Conservation (phyloP, 2,888 invertebrate genomes). For the Macrophya annulata region DNA sequence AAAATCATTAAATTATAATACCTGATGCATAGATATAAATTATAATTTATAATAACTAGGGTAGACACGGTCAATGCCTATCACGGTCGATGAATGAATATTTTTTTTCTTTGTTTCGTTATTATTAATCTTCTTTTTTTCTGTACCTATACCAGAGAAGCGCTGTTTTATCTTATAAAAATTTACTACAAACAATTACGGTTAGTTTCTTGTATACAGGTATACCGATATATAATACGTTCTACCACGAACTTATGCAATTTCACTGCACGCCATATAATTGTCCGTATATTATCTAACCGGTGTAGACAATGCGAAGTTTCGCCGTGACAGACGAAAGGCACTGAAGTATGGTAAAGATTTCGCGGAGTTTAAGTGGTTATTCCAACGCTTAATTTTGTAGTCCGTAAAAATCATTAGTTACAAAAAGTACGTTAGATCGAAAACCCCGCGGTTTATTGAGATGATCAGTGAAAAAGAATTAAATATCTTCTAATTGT, state of each 20-base stretch:
- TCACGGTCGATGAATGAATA: conserved; percentile 46
- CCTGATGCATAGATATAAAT: not conserved
- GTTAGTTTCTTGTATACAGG: not conserved
- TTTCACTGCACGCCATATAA: conserved; percentile 41
- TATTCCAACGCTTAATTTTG: not conserved
- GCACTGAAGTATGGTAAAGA: not conserved
- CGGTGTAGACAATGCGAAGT: conserved; percentile 17
- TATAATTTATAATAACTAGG: conserved; percentile 45
- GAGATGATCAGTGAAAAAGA: too few relatives aligned
- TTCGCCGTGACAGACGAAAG: not conserved
- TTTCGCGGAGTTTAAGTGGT: not conserved
- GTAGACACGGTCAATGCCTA: conserved; percentile 49
- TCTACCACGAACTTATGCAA: conserved; percentile 41
- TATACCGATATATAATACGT: not conserved
- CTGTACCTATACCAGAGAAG: not conserved
- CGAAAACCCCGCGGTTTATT: not conserved
- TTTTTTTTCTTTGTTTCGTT: not conserved
- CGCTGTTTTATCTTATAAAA: conserved; percentile 18
- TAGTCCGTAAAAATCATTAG: not conserved
- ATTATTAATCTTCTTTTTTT: not conserved
- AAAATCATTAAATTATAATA: not conserved
- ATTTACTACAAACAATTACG: conserved; percentile 10
- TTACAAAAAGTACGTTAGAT: not conserved
- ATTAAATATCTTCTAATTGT: too few relatives aligned
- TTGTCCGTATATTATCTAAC: conserved; percentile 48